phyloP scores from a whole-genome alignment of 92 coral and sea anemone species.

The Desmophyllum pertusum region DNA sequence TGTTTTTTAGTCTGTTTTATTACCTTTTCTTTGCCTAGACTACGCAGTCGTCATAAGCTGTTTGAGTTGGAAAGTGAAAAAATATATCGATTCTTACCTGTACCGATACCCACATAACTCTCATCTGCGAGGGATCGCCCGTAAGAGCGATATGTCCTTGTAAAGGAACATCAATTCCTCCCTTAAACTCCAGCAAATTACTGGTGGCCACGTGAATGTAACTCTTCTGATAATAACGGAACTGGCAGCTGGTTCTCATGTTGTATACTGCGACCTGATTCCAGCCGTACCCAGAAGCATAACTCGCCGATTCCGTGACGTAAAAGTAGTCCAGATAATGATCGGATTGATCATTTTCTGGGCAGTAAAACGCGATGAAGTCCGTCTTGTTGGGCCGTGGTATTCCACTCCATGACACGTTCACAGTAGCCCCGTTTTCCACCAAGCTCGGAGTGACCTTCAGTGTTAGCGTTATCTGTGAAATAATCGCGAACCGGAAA shows the following conservation, averaged over 20 bases:
- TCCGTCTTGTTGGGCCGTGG: constrained; percentile 54
- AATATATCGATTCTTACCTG: constrained; percentile 59
- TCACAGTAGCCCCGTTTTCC: constrained; percentile 78
- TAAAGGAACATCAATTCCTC: constrained; percentile 67
- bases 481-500: constrained; percentile 6
- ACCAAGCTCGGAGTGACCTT: constrained; percentile 62
- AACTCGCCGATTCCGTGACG: constrained; percentile 69
- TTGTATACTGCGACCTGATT: constrained; percentile 63
- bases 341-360: constrained; percentile 60
- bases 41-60: too few relatives aligned
- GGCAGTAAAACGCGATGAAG: constrained; percentile 78
- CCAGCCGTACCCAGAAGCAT: constrained; percentile 68
- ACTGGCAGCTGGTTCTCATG: constrained; percentile 74
- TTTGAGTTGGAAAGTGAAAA: not conserved
- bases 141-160: constrained; percentile 86
- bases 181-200: constrained; percentile 64
- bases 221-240: constrained; percentile 69
- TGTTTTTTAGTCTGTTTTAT: not conserved
- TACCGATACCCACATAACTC: constrained; percentile 95
- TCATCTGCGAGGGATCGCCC: constrained; percentile 75
- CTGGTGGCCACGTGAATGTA: constrained; percentile 72
- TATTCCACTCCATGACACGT: constrained; percentile 83
- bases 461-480: constrained; percentile 29
- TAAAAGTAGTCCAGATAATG: constrained; percentile 82
- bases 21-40: not conserved